Evolutionary conservation across 2,113 vertebrate genomes (phyloP).

Genomic region (Herpetotheres cachinnans): DNA sequence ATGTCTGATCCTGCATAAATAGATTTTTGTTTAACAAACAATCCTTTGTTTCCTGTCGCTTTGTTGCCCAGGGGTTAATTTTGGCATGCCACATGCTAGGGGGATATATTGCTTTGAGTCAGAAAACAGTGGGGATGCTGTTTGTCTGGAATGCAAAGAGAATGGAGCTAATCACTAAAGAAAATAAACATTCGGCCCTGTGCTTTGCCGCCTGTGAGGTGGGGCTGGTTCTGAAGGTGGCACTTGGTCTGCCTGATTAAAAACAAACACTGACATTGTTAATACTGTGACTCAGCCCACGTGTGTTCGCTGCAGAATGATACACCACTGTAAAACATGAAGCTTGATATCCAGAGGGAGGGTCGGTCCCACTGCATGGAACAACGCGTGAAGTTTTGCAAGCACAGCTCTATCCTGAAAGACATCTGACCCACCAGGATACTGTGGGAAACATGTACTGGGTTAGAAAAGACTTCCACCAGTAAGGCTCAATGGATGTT

Average conservation of each 20-base stretch:
- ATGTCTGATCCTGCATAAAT: not conserved
- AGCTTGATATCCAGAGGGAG: not conserved
- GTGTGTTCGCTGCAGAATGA: not conserved
- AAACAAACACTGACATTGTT: not conserved
- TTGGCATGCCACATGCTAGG: not conserved
- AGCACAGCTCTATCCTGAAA: not conserved
- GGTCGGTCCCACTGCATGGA: not conserved
- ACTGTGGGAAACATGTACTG: not conserved
- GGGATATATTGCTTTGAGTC: not conserved
- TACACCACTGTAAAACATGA: not conserved
- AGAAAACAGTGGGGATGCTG: not conserved
- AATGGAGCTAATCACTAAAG: not conserved
- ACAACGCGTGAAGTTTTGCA: not conserved
- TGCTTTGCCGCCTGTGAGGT: not conserved
- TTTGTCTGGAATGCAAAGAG: not conserved
- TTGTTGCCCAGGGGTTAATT: slow-evolving; percentile 20
- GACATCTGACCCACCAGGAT: not conserved
- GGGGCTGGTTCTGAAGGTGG: not conserved
- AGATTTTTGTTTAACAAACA: not conserved
- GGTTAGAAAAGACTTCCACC: not conserved
- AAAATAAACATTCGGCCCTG: not conserved
- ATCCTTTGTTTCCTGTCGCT: not conserved
- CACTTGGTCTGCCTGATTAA: not conserved
- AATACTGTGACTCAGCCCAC: not conserved
- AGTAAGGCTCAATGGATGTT: not conserved